Evolutionary conservation across 1,140 invertebrate species (phyloP).

Genomic region (Drosophila punjabiensis): DNA sequence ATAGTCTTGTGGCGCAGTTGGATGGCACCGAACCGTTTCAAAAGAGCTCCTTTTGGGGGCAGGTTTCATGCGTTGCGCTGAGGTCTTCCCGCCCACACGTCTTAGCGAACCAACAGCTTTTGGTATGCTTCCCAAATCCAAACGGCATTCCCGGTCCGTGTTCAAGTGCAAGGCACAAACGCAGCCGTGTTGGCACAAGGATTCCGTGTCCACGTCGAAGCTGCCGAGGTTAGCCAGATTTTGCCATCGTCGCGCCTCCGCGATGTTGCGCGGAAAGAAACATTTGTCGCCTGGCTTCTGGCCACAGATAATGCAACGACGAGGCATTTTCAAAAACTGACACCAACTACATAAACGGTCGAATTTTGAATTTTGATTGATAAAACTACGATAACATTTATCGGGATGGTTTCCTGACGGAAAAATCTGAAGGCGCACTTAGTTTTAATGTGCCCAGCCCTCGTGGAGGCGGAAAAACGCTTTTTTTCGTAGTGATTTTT

Average conservation of each 20-base stretch:
- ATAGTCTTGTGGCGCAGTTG: no score
- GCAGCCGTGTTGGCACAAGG: constrained; percentile 37
- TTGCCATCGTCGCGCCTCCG: constrained; percentile 55
- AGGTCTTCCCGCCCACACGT: neutral
- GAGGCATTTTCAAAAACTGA: constrained; percentile 45
- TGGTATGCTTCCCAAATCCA: neutral
- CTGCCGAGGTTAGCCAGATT: constrained; percentile 15
- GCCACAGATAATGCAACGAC: constrained; percentile 67
- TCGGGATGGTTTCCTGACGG: constrained; percentile 2
- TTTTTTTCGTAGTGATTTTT: no score
- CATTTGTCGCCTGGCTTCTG: constrained; percentile 21
- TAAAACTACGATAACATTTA: constrained; percentile 16
- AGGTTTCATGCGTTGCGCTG: neutral
- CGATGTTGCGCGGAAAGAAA: constrained; percentile 37
- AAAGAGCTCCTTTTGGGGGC: neutral
- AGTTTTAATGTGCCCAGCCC: neutral
- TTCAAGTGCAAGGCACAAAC: constrained; percentile 53
- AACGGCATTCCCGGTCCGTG: neutral
- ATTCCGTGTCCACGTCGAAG: constrained; percentile 26
- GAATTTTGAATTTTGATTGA: constrained; percentile 52
- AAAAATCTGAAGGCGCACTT: no score
- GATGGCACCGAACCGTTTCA: no score
- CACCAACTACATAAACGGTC: constrained; percentile 35
- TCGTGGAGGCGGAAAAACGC: no score
- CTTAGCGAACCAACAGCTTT: neutral